Evolutionary conservation across 2,888 invertebrate species (phyloP).

Genomic region (Agriotes lineatus): DNA sequence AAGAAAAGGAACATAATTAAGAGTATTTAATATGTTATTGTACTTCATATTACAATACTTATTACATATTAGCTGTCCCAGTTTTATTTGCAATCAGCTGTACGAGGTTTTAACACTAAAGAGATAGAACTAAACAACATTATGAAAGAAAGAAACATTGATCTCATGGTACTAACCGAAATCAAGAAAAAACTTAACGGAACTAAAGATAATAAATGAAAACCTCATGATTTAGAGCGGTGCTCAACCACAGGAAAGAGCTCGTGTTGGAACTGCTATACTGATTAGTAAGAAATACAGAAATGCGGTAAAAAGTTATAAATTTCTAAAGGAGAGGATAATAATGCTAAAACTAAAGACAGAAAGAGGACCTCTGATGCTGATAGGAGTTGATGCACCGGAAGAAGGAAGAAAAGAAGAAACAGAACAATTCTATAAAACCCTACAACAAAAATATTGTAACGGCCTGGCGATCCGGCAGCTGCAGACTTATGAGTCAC

Average conservation of each 20-base stretch:
- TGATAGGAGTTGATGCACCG: constrained; percentile 3
- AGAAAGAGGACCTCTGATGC: neutral
- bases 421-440: neutral
- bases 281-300: neutral
- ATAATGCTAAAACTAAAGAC: neutral
- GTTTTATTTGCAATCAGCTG: no score
- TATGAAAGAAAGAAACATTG: neutral
- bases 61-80: no score
- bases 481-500: no score
- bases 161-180: neutral
- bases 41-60: no score
- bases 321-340: neutral
- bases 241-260: neutral
- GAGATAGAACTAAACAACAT: no score
- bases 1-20: no score
- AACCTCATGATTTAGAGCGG: neutral
- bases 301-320: neutral
- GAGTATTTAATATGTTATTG: no score
- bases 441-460: constrained; percentile 1
- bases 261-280: neutral
- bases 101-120: no score
- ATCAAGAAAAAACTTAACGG: no score
- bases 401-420: neutral
- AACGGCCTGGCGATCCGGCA: no score
- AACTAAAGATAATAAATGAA: neutral